A percentile compares a stretch with the other conserved stretches of the same genome.
These are phyloP conservation scores for Pegea sp. DNA, from an alignment of 23 tunicate species.

Conservation along the genomic window DNA sequence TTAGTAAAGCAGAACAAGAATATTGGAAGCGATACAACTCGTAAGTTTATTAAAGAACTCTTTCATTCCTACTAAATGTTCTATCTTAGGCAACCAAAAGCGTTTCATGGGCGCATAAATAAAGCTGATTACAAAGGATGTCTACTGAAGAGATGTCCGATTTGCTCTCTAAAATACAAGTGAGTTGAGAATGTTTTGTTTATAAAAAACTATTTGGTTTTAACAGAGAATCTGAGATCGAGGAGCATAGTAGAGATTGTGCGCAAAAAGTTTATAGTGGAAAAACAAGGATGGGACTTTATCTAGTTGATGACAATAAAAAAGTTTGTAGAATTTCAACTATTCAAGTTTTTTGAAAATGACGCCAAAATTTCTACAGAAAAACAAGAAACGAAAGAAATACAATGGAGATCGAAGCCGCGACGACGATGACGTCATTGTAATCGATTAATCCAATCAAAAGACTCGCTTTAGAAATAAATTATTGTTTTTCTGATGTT, in stretches of 20 bases:
- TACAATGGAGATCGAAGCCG: no score
- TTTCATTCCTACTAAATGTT: no score
- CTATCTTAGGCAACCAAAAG: conserved; percentile 61
- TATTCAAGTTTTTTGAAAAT: no score
- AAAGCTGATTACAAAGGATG: conserved; percentile 14
- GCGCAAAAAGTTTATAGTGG: conserved; percentile 73
- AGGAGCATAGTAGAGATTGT: conserved; percentile 61
- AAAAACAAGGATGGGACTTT: conserved; percentile 39
- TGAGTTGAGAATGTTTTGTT: conserved; percentile 6
- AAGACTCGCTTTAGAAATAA: no score
- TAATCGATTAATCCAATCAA: no score
- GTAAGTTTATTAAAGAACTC: no score
- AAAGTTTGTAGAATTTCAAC: no score
- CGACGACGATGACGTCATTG: no score
- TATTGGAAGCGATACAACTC: neutral
- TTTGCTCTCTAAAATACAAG: conserved; percentile 70
- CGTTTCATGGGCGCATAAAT: conserved; percentile 55
- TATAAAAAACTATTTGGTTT: neutral
- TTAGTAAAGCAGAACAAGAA: neutral
- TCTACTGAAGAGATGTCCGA: conserved; percentile 38
- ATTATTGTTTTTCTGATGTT: no score
- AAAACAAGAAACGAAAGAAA: no score
- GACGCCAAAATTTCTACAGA: no score
- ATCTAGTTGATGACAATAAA: conserved; percentile 18
- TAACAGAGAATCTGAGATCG: conserved; percentile 33